These are phyloP conservation scores for Dascyllus trimaculatus DNA, from an alignment of 2,113 vertebrate species.

Conservation along the genomic window DNA sequence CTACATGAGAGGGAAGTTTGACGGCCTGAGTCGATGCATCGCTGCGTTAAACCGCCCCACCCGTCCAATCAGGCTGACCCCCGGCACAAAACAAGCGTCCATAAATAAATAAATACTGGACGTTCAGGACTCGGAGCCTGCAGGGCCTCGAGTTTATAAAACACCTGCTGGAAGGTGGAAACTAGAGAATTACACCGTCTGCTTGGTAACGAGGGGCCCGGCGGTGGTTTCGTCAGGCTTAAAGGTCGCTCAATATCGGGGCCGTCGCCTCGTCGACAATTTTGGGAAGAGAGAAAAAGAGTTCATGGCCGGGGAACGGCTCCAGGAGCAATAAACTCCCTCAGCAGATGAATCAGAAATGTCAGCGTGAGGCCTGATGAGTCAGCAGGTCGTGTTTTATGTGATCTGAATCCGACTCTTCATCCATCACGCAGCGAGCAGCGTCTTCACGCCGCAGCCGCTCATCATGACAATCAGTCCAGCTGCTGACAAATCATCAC, in stretches of 20 bases:
- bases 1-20: conserved; percentile 26
- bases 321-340: conserved; percentile 12
- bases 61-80: conserved; percentile 50
- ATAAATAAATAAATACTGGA: conserved; percentile 52
- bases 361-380: conserved; percentile 14
- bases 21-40: conserved; percentile 53
- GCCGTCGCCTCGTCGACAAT: not conserved
- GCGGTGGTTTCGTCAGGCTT: conserved; percentile 45
- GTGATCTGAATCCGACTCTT: conserved; percentile 19
- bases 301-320: not conserved
- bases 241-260: conserved; percentile 28
- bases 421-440: conserved; percentile 22
- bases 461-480: not conserved
- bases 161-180: not conserved
- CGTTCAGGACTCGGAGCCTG: conserved; percentile 30
- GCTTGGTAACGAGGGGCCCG: not conserved
- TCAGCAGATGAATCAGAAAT: not conserved
- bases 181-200: not conserved
- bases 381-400: conserved; percentile 33
- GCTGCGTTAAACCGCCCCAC: conserved; percentile 47
- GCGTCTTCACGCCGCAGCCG: not conserved
- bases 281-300: not conserved
- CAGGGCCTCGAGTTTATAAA: not conserved
- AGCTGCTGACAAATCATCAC: not conserved
- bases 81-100: conserved; percentile 47